Percentiles rank a stretch among this genome's conserved stretches.
Conservation (phyloP, 2,797 vertebrate species). For the Enteromius viviparus region DNA sequence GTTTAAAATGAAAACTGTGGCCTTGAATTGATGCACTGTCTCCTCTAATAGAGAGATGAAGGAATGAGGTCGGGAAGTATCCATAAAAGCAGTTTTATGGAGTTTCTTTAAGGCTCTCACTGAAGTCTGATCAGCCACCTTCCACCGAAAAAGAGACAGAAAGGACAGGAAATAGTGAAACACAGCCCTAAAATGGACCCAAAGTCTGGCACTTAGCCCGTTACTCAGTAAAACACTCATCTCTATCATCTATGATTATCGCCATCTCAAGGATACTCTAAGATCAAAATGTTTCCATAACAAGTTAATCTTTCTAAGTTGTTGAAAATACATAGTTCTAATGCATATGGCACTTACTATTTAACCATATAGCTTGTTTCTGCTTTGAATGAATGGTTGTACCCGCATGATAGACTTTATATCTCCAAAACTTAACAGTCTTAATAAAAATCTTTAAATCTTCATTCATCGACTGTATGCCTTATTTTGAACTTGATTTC, state of each 20-base stretch:
- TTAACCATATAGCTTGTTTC: neutral
- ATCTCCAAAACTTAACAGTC: neutral
- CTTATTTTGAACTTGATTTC: neutral
- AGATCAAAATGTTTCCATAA: constrained; percentile 22
- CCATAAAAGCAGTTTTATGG: constrained; percentile 90
- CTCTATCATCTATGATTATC: constrained; percentile 13
- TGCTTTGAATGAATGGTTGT: neutral
- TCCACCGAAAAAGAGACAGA: constrained; percentile 85
- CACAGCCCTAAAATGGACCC: constrained; percentile 79
- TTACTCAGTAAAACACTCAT: constrained; percentile 34
- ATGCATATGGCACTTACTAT: neutral
- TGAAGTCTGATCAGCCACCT: constrained; percentile 76
- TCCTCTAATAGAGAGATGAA: constrained; percentile 86
- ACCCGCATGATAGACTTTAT: neutral
- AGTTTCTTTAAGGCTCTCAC: constrained; percentile 77
- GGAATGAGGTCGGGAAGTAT: constrained; percentile 75
- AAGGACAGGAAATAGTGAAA: constrained; percentile 86
- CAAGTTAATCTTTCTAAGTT: neutral
- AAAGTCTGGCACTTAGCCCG: constrained; percentile 43
- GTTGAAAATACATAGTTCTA: neutral
- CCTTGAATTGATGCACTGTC: constrained; percentile 84
- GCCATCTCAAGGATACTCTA: neutral
- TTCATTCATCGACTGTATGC: neutral
- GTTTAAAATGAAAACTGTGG: constrained; percentile 81
- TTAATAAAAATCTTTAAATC: neutral